These are phyloP conservation scores for Oxyteleia sp. DNA, from an alignment of 2,888 invertebrate species.

Conservation along the genomic window DNA sequence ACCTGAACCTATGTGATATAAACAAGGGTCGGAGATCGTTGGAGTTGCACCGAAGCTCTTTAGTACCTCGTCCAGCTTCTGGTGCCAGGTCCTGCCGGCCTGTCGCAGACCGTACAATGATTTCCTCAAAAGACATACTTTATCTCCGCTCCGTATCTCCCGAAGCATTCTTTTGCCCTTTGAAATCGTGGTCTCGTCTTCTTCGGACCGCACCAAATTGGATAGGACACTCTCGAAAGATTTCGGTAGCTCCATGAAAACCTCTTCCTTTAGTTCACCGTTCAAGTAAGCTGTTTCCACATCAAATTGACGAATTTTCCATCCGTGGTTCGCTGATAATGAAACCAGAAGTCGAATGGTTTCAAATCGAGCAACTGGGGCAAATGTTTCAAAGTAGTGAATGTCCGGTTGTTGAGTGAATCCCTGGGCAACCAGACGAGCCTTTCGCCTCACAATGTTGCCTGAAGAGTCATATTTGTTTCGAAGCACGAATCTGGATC, in stretches of 20 bases:
- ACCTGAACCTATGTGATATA: slow-evolving; percentile 12
- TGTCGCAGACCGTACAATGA: slow-evolving; percentile 57
- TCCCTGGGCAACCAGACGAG: too few relatives aligned
- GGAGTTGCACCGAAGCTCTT: too few relatives aligned
- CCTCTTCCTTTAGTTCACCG: slow-evolving; percentile 45
- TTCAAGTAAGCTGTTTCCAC: slow-evolving; percentile 73
- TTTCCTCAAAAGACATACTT: slow-evolving; percentile 47
- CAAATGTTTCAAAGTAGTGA: slow-evolving; percentile 34
- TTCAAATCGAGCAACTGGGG: slow-evolving; percentile 11
- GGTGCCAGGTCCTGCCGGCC: slow-evolving; percentile 46
- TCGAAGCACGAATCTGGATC: slow-evolving; percentile 4
- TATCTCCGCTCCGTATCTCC: slow-evolving; percentile 10
- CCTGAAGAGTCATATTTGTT: background rate
- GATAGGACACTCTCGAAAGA: slow-evolving; percentile 13
- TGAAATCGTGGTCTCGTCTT: background rate
- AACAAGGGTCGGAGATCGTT: too few relatives aligned
- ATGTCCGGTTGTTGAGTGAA: slow-evolving; percentile 57
- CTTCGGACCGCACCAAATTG: slow-evolving; percentile 21
- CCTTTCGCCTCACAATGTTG: background rate
- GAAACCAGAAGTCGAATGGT: slow-evolving; percentile 43
- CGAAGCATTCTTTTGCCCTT: slow-evolving; percentile 27
- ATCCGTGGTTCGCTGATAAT: slow-evolving; percentile 51
- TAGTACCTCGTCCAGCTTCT: too few relatives aligned
- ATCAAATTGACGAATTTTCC: slow-evolving; percentile 71
- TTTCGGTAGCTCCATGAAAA: slow-evolving; percentile 65